Evolutionary conservation across 2,797 vertebrate genomes (phyloP), one percentile per base, ranked within the genome.

Genomic region (Onychomys arenicola): DNA sequence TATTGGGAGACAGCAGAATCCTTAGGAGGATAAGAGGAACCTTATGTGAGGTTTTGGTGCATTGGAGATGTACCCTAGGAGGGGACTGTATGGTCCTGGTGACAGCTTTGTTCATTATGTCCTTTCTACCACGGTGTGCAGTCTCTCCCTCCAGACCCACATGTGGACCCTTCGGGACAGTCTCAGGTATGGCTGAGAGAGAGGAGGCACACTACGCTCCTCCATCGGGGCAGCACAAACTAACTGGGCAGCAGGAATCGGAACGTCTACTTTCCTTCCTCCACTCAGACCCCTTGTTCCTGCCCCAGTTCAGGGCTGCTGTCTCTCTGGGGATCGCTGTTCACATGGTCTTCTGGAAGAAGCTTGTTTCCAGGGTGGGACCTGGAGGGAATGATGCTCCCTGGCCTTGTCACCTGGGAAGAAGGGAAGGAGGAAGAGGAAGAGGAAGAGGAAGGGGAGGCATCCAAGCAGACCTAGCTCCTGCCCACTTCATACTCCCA

Each of bases 401-500:
- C 17, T 25, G 49, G 43, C 11, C 17, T 23, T 37, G 4, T 34
- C 46, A 82, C 59, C 6, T 10, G 80, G 89, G 80, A 43, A 67
- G 14, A 13, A 73, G 25, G 6, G 17, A 19, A 55, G 61, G 43
- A 37, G 7, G 37, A 5, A 2, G 63, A 37, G 7, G 37, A 5
- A 2, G 63, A 2, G 16, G 14, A 14, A 34, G n/a, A 2, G 11
- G n/a, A n/a, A n/a, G n/a, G n/a, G n/a, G 25, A 17, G 23, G 17
- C 25, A 9, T 25, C 46, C 14, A 21, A 32, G 25, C 0, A 40
- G 1, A 85, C 12, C 9, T 0, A 40, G 73, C 6, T 83, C 59
- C 84, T 55, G n/a, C 49, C 43, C 46, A 83, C 25, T 9, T 21
- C 78, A 71, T 6, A 29, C 6, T 40, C 40, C 57, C n/a, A 67